Evolutionary conservation across 2,888 invertebrate genomes (phyloP), one percentile per base, ranked within the genome.

Genomic region (Mellilla xanthometata): DNA sequence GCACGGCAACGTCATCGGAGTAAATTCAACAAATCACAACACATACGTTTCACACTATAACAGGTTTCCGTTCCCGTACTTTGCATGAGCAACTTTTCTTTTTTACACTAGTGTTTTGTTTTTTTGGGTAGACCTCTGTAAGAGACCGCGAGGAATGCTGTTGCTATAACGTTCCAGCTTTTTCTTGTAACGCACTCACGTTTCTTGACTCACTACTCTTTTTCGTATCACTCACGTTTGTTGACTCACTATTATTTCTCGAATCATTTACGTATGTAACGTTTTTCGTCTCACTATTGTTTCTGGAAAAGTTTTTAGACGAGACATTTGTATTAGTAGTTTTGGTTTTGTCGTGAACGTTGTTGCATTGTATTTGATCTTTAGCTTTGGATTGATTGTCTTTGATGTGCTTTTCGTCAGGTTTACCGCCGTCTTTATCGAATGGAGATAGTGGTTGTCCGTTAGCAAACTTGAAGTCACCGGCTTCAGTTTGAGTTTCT

Each of bases 1-100:
- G 15, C 15, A 19, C 15, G 3, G 6, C 15, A 19, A 5, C 3
- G 15, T 2, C n/a, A n/a, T 15, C 2, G 15, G 15, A 5, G 4
- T 19, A 19, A 19, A 19, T 6, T 19, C 15, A 1, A 19, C 15
- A 19, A 15, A 19, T 19, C 30, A 51, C 46, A 45, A 22, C 13
- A 27, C 34, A 29, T 9, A 10, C n/a, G 39, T 19, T 54, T 67
- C 62, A 86, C 12, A 86, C 88, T 43, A 88, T 58, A 12, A 89
- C 76, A 0, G 88, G 88, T 59, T 76, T 80, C n/a, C 88, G 58
- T 53, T 77, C 83, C 39, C 77, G 80, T 36, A 80, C 57, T 63
- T 76, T 86, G 64, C 88, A 88, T 15, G 88, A 88, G 57, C 88
- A 88, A 59, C 81, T 82, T 58, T 86, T 85, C 56, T 81, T 81